A percentile compares a stretch with the other conserved stretches of the same genome.
phyloP scores from a whole-genome alignment of 2,888 invertebrate species.

The Chloroclystis v-ata region DNA sequence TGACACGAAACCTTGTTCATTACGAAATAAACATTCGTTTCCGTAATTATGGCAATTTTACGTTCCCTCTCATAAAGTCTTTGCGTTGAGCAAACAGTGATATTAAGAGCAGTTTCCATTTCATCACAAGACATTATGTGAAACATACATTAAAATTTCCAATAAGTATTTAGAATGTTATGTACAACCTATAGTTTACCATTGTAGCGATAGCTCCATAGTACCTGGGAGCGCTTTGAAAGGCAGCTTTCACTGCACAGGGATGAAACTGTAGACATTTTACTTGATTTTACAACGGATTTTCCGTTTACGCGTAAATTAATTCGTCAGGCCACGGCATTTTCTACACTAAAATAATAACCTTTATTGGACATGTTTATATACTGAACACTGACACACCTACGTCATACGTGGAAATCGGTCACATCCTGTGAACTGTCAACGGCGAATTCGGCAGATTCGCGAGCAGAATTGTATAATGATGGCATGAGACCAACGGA shows the following conservation, averaged over 20 bases:
- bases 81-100: background rate
- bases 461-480: slow-evolving; percentile 50
- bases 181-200: background rate
- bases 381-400: too few species aligned
- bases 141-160: background rate
- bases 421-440: slow-evolving; percentile 34
- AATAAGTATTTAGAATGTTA: background rate
- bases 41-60: slow-evolving; percentile 1
- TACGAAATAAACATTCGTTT: slow-evolving; percentile 4
- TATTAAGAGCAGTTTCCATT: background rate
- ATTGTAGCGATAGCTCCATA: background rate
- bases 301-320: too few species aligned
- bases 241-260: too few species aligned
- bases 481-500: background rate
- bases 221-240: too few species aligned
- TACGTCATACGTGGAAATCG: slow-evolving; percentile 6
- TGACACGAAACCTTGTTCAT: slow-evolving; percentile 6
- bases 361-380: too few species aligned
- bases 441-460: slow-evolving; percentile 45
- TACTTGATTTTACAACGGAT: too few species aligned
- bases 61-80: background rate
- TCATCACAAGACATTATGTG: background rate
- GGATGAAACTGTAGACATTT: too few species aligned
- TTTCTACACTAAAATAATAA: too few species aligned
- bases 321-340: too few species aligned